Evolutionary conservation across 2,888 invertebrate genomes (phyloP).

Genomic region (Cephalotes varians): DNA sequence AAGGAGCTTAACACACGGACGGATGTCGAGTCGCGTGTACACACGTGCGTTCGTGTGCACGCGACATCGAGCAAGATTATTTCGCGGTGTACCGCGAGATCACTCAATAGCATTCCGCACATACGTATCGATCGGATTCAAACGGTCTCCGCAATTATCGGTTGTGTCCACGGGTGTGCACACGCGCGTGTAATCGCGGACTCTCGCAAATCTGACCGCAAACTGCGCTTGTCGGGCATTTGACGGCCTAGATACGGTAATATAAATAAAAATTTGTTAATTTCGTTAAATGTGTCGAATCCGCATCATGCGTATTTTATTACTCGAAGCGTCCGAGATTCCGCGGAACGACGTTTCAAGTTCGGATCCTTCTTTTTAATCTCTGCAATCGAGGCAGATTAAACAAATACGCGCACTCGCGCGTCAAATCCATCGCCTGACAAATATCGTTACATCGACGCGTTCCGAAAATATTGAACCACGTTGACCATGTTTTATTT

Average conservation of each 20-base stretch:
- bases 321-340: background rate
- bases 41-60: slow-evolving; percentile 50
- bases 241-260: too few species aligned
- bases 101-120: slow-evolving; percentile 48
- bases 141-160: slow-evolving; percentile 44
- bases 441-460: slow-evolving; percentile 11
- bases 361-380: background rate
- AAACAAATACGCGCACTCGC: background rate
- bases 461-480: background rate
- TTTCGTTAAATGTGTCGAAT: background rate
- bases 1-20: slow-evolving; percentile 35
- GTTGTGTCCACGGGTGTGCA: slow-evolving; percentile 20
- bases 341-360: background rate
- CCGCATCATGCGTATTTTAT: background rate
- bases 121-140: slow-evolving; percentile 41
- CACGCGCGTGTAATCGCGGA: slow-evolving; percentile 10
- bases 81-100: slow-evolving; percentile 49
- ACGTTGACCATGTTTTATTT: slow-evolving; percentile 39
- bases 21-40: slow-evolving; percentile 22
- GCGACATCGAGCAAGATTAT: slow-evolving; percentile 52
- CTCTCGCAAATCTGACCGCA: slow-evolving; percentile 7
- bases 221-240: background rate
- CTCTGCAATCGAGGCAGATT: background rate
- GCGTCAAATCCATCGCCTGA: background rate
- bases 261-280: background rate